Evolutionary conservation across 2,113 vertebrate species (phyloP).

Genomic region (Typhlomys cinereus): DNA sequence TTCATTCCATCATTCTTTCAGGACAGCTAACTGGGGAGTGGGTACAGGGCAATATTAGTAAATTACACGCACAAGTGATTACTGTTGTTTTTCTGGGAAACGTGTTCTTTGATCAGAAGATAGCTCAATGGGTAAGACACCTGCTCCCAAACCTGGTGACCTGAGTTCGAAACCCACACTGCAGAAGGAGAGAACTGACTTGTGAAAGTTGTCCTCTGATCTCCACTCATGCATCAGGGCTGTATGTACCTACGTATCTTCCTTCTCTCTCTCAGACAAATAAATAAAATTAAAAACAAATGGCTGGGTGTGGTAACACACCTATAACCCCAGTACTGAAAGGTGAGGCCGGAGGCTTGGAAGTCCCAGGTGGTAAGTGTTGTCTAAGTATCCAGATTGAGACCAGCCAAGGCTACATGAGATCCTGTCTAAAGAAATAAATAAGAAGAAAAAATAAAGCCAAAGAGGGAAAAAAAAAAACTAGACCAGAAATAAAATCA

Average conservation of each 20-base stretch:
- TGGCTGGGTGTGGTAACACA: background rate
- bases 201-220: no score
- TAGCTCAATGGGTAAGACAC: no score
- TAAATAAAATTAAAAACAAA: background rate
- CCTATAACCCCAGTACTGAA: background rate
- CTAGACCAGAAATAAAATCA: no score
- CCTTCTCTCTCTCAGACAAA: no score
- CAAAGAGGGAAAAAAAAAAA: background rate
- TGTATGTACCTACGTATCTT: no score
- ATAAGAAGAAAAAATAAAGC: background rate
- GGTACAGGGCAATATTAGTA: background rate
- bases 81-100: background rate
- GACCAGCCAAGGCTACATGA: background rate
- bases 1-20: background rate
- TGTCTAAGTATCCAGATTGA: background rate
- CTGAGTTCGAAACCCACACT: no score
- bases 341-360: background rate
- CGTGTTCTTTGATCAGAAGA: background rate
- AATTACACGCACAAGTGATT: background rate
- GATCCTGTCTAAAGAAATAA: background rate
- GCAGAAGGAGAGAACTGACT: no score
- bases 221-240: no score
- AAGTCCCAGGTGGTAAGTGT: background rate
- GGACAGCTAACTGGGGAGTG: background rate
- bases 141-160: no score